These are phyloP conservation scores for Psococerastis gibbosa DNA, from an alignment of 2,888 invertebrate genomes.

Conservation along the genomic window DNA sequence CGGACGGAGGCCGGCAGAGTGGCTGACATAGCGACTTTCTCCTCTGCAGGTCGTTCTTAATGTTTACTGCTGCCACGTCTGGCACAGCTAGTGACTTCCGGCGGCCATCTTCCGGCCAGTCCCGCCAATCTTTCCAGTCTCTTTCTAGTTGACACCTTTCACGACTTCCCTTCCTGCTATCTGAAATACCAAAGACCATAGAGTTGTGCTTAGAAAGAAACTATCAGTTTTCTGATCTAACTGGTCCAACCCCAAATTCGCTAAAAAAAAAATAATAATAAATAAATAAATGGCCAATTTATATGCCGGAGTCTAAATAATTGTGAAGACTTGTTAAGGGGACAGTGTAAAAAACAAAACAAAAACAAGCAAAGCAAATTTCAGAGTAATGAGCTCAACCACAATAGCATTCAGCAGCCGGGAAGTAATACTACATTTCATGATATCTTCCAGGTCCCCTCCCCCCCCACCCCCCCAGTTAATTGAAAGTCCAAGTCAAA, in stretches of 20 bases:
- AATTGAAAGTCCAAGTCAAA: not conserved
- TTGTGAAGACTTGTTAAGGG: too few species aligned
- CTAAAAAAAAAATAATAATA: too few species aligned
- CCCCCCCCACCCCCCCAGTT: not conserved
- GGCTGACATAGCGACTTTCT: not conserved
- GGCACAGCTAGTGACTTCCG: conserved; percentile 2
- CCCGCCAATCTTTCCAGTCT: not conserved
- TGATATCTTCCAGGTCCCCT: not conserved
- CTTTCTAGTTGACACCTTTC: conserved; percentile 30
- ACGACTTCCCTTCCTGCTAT: conserved; percentile 44
- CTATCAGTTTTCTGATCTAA: too few species aligned
- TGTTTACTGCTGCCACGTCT: too few species aligned
- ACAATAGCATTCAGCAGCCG: too few species aligned
- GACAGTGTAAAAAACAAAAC: not conserved
- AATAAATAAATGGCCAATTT: too few species aligned
- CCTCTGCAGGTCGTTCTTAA: not conserved
- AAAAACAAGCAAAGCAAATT: too few species aligned
- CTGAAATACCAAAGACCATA: conserved; percentile 1
- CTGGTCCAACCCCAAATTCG: too few species aligned
- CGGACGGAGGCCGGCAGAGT: not conserved
- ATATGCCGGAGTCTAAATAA: too few species aligned
- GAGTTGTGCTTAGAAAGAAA: too few species aligned
- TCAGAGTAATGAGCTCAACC: too few species aligned
- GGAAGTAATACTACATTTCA: too few species aligned
- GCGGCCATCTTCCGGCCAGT: not conserved